A percentile compares a stretch with the other conserved stretches of the same genome.
These are phyloP conservation scores for Podarcis muralis DNA, from an alignment of 2,113 vertebrate species.

Conservation along the genomic window DNA sequence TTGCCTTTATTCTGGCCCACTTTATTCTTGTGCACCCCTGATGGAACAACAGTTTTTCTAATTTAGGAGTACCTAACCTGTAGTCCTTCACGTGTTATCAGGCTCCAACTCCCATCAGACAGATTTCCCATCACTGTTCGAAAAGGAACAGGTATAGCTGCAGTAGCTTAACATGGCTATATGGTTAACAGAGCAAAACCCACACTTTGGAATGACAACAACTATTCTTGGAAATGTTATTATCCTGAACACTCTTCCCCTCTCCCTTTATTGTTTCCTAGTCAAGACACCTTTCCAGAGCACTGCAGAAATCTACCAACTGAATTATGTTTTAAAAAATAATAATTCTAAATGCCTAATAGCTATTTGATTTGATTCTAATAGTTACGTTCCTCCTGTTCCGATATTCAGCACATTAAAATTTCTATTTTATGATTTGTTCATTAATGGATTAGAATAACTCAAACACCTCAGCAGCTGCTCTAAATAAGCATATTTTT, in stretches of 20 bases:
- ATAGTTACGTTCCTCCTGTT: slow-evolving; percentile 50
- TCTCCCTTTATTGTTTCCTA: not conserved
- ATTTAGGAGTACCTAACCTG: not conserved
- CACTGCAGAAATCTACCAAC: not conserved
- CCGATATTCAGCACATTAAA: slow-evolving; percentile 60
- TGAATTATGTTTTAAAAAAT: slow-evolving; percentile 33
- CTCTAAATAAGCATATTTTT: slow-evolving; percentile 64
- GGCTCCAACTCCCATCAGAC: not conserved
- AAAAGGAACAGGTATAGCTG: slow-evolving; percentile 8
- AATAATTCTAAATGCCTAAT: slow-evolving; percentile 34
- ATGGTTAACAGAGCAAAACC: not conserved
- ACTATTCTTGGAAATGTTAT: not conserved
- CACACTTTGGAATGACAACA: slow-evolving; percentile 10
- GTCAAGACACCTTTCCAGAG: slow-evolving; percentile 14
- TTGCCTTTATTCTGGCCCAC: not conserved
- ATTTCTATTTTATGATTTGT: slow-evolving; percentile 60
- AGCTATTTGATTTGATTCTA: slow-evolving; percentile 54
- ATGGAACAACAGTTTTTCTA: not conserved
- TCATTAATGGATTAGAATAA: slow-evolving; percentile 67
- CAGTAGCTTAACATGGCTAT: not conserved
- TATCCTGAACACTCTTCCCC: not conserved
- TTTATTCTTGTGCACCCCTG: not conserved
- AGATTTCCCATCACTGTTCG: not conserved
- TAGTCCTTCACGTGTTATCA: not conserved
- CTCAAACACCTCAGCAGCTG: slow-evolving; percentile 62